These are phyloP conservation scores for Delichon dasypus DNA, from an alignment of 2,797 vertebrate species.

Conservation along the genomic window DNA sequence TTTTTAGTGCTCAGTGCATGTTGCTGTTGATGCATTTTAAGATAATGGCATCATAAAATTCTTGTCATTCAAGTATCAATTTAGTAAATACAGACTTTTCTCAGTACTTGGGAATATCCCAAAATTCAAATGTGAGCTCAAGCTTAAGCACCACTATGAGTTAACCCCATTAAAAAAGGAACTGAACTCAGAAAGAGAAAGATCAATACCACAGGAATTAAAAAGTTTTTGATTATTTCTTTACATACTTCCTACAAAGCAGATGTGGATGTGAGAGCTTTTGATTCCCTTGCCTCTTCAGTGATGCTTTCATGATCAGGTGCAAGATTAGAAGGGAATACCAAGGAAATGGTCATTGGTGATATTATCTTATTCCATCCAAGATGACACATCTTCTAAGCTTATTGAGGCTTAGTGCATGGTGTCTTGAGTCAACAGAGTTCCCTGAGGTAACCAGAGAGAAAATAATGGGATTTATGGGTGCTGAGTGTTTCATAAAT, in stretches of 20 bases:
- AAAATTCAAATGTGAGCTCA: neutral
- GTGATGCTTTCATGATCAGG: neutral
- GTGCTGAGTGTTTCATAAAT: neutral
- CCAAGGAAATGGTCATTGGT: neutral
- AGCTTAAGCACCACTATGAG: neutral
- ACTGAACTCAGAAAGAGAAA: neutral
- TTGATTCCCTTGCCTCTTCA: neutral
- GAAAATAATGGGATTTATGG: neutral
- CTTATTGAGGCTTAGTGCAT: neutral
- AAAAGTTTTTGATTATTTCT: neutral
- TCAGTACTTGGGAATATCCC: neutral
- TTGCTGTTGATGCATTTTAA: neutral
- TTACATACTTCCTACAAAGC: neutral
- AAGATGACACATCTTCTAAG: neutral
- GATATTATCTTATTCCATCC: neutral
- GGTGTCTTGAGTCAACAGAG: neutral
- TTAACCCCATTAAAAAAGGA: neutral
- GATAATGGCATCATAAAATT: neutral
- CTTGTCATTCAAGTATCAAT: neutral
- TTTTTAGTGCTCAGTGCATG: neutral
- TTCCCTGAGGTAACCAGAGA: neutral
- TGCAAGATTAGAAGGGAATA: neutral
- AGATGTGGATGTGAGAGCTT: neutral
- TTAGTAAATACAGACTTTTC: neutral
- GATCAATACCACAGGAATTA: neutral